Conservation (phyloP, 2,888 invertebrate species). For the Brassicogethes aeneus region DNA sequence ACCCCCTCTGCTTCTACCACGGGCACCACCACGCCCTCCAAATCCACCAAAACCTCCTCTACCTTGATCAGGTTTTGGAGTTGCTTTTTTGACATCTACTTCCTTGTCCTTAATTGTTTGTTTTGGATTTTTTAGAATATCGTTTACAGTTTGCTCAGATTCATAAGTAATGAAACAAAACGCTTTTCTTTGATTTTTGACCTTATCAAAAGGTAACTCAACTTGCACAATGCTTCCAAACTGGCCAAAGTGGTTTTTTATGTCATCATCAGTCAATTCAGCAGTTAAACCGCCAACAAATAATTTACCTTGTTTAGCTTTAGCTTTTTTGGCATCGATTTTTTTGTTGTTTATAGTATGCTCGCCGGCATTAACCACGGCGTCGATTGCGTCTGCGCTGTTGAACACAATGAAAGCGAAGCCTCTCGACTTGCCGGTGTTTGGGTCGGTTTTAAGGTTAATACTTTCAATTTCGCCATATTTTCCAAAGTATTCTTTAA, state of each 20-base stretch:
- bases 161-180: constrained; percentile 98
- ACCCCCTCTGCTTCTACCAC: constrained; percentile 60
- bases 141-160: constrained; percentile 88
- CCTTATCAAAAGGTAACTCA: constrained; percentile 95
- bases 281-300: constrained; percentile 93
- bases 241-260: constrained; percentile 84
- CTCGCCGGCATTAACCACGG: constrained; percentile 79
- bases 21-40: constrained; percentile 58
- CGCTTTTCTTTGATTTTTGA: constrained; percentile 92
- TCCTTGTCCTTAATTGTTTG: constrained; percentile 90
- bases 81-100: constrained; percentile 92
- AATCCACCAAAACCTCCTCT: constrained; percentile 24
- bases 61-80: constrained; percentile 78
- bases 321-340: constrained; percentile 93
- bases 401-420: constrained; percentile 96
- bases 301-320: constrained; percentile 90
- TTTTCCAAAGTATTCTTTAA: constrained; percentile 87
- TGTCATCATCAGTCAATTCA: constrained; percentile 88
- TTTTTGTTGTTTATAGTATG: constrained; percentile 92
- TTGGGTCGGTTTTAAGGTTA: constrained; percentile 93
- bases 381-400: constrained; percentile 79
- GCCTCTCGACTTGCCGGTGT: constrained; percentile 89
- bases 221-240: constrained; percentile 93
- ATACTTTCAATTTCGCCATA: constrained; percentile 94
- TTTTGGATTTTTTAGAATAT: constrained; percentile 83